phyloP scores from a whole-genome alignment of 1,140 invertebrate genomes.

The Magallana gigas region DNA sequence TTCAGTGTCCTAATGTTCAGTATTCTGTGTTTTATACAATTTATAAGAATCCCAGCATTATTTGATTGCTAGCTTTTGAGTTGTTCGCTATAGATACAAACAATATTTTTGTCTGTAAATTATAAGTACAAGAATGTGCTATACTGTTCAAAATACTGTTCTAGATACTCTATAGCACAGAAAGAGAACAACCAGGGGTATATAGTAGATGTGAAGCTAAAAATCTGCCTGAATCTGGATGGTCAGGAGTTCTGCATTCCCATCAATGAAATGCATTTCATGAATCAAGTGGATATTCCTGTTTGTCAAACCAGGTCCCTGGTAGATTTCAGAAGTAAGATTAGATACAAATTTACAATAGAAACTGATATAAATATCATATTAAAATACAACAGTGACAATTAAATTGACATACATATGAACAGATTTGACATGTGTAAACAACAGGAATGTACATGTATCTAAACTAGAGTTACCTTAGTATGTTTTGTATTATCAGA shows the following conservation, averaged over 20 bases:
- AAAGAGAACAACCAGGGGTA: conserved; percentile 34
- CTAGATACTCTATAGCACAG: conserved; percentile 39
- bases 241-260: conserved; percentile 60
- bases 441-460: neutral
- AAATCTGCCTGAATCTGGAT: conserved; percentile 62
- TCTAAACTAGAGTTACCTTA: no score
- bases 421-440: no score
- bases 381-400: no score
- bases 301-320: conserved; percentile 26
- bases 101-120: neutral
- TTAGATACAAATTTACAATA: no score
- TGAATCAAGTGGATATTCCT: conserved; percentile 50
- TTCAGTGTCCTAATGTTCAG: no score
- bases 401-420: no score
- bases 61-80: no score
- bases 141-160: neutral
- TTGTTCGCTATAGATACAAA: neutral
- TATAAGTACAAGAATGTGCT: neutral
- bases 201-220: conserved; percentile 55
- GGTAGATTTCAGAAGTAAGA: conserved; percentile 21
- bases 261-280: conserved; percentile 52
- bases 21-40: no score
- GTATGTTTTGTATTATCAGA: no score
- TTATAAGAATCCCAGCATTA: no score
- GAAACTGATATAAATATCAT: no score